A percentile compares a stretch with the other conserved stretches of the same genome.
These are phyloP conservation scores for Scomber colias DNA, from an alignment of 2,113 vertebrate genomes.

Conservation along the genomic window DNA sequence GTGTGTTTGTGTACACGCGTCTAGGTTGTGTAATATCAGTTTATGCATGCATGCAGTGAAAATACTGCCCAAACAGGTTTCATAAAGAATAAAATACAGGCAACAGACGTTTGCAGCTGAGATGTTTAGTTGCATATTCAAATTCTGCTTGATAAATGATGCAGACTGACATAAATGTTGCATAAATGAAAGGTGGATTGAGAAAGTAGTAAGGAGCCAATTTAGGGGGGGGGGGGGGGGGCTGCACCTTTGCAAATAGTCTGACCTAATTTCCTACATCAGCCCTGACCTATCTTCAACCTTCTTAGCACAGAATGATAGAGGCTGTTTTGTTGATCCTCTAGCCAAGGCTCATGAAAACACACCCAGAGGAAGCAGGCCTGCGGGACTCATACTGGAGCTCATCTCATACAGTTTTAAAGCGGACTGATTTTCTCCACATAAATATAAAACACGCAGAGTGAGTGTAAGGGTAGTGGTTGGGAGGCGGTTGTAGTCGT, in stretches of 20 bases:
- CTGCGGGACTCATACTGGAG: conserved; percentile 18
- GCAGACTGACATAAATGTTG: conserved; percentile 37
- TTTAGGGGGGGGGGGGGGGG: too few relatives aligned
- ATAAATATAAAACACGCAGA: conserved; percentile 14
- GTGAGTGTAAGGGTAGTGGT: conserved; percentile 1
- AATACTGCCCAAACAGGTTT: conserved; percentile 9
- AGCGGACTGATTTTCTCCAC: conserved; percentile 19
- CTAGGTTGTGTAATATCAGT: conserved; percentile 16
- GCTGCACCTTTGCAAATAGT: conserved; percentile 8
- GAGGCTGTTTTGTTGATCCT: conserved; percentile 14
- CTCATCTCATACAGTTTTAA: background rate
- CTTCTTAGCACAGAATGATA: conserved; percentile 1
- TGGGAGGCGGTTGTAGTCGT: conserved; percentile 15
- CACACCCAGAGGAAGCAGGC: conserved; percentile 24
- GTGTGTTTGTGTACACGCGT: conserved; percentile 1
- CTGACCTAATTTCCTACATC: conserved; percentile 36
- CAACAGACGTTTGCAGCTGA: conserved; percentile 24
- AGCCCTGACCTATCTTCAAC: background rate
- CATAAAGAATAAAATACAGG: conserved; percentile 40
- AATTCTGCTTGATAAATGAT: conserved; percentile 46
- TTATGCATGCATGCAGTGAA: background rate
- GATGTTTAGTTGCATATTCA: conserved; percentile 48
- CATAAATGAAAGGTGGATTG: conserved; percentile 7
- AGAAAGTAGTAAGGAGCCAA: background rate
- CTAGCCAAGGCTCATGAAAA: conserved; percentile 8